Evolutionary conservation across 1,140 invertebrate species (phyloP), one percentile per base, ranked within the genome.

Genomic region (Aricia agestis): DNA sequence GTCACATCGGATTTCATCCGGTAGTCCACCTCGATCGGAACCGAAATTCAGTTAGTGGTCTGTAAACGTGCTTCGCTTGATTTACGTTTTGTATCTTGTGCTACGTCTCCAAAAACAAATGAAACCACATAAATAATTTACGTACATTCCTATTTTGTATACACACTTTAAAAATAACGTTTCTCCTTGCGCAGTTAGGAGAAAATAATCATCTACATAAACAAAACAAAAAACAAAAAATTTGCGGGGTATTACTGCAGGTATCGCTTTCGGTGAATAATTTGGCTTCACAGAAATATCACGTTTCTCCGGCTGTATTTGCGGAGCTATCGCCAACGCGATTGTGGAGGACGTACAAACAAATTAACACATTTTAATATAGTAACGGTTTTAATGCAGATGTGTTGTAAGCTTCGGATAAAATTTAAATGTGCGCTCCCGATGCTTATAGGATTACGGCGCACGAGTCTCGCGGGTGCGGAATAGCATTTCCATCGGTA

Each of bases 401-500:
- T 63, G 59, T 63, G 59, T 63, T 65, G 68, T 59, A 69, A 61
- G 68, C 68, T 69, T 61, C 41, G 19, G 58, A 67, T 74, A 74
- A 70, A 71, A 70, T 70, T 59, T 69, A 65, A 72, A 72, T 67
- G 66, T 41, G 45, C 67, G 59, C 61, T 71, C 72, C 71, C 31
- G 59, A 70, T 74, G 69, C 59, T 63, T 69, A 61, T 32, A 69
- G 25, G 66, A 65, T 71, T 59, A 67, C 63, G 68, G 57, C 67
- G 72, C 65, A 70, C 67, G 59, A 52, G 67, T 69, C 69, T 72
- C 66, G 57, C 57, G 73, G 70, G 74, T 70, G 68, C 70, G 69
- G 73, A 73, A 77, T 75, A 71, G 45, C 59, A 77, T 77, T 77
- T 77, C 69, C 76, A 77, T 77, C 69, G 69, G 74, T 77, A 77